Evolutionary conservation across 2,113 vertebrate species (phyloP), one percentile per base, ranked within the genome.

Genomic region (Rhabdomys dilectus): DNA sequence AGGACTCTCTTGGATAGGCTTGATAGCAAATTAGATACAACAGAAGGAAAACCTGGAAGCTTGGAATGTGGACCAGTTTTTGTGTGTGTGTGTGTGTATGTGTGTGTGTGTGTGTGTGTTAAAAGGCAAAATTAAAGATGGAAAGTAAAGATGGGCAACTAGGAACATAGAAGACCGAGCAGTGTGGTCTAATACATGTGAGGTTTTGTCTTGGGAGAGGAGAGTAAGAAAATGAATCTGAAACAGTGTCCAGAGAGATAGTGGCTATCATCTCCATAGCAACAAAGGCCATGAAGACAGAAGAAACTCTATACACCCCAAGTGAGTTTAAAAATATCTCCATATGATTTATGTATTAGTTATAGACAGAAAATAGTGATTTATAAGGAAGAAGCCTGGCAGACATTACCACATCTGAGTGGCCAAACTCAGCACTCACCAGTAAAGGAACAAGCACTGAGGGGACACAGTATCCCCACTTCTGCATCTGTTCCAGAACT

Each of bases 21-120:
- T 24, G 22, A 6, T 62, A 81, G 77, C n/a, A 48, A 85, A 66
- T 88, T 77, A 88, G 62, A 82, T 2, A 51, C 70, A 93, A 84
- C 26, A 82, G 24, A 95, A 85, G 81, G 84, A 64, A 81, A 88
- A 60, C 22, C 72, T 51, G 26, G 77, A 95, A 34, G 66, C 68
- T 89, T 70, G 56, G 85, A 51, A 75, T 34, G 26, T 53, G 81
- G 60, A 82, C 8, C 16, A 16, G 12, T 16, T 5, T 76, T 12
- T 77, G 26, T 77, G 26, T 76, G 22, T 42, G 17, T 36, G 9
- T 75, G 68, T 19, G 66, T 34, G 45, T 78, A 15, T 77, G 45
- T 51, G 29, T 31, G 29, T 51, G 24, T 76, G 19, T 22, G 10
- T 75, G 68, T n/a, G 42, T 77, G 15, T 42, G 16, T 56, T 19